Conservation (phyloP, 2,113 vertebrate species). For the Laticauda laticaudata region DNA sequence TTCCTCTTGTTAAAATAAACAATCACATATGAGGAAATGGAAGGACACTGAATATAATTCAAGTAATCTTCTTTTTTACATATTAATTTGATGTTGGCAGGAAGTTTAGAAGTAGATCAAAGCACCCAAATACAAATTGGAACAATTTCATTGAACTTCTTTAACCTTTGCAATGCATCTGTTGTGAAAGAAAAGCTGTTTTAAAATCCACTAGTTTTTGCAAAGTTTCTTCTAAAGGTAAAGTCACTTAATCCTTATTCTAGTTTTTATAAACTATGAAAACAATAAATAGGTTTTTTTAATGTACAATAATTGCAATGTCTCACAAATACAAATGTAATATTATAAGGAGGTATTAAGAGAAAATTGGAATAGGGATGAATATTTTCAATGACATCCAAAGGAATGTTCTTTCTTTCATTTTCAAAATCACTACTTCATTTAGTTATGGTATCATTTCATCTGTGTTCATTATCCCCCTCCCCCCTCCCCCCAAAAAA, state of each 20-base stretch:
- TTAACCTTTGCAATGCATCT: slow-evolving; percentile 42
- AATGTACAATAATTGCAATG: not conserved
- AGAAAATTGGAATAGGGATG: not conserved
- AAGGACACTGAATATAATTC: not conserved
- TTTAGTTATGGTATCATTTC: not conserved
- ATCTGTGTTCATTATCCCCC: not conserved
- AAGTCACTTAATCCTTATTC: slow-evolving; percentile 13
- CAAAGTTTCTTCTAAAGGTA: slow-evolving; percentile 24
- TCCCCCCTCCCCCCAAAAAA: not conserved
- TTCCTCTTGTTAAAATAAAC: not conserved
- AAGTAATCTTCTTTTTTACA: not conserved
- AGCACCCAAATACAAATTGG: not conserved
- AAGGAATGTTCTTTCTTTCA: not conserved
- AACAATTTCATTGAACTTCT: slow-evolving; percentile 21
- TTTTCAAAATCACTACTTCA: not conserved
- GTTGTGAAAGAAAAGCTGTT: slow-evolving; percentile 47
- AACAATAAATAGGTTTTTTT: not conserved
- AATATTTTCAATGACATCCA: not conserved
- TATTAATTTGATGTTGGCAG: not conserved
- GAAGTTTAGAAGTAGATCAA: not conserved
- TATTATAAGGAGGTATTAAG: not conserved
- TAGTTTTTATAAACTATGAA: slow-evolving; percentile 6
- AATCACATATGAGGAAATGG: not conserved
- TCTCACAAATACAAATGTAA: not conserved
- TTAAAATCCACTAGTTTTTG: slow-evolving; percentile 49